A percentile compares a stretch with the other conserved stretches of the same genome.
Conservation (phyloP, 2,888 invertebrate genomes). For the Stenodema calcarata region DNA sequence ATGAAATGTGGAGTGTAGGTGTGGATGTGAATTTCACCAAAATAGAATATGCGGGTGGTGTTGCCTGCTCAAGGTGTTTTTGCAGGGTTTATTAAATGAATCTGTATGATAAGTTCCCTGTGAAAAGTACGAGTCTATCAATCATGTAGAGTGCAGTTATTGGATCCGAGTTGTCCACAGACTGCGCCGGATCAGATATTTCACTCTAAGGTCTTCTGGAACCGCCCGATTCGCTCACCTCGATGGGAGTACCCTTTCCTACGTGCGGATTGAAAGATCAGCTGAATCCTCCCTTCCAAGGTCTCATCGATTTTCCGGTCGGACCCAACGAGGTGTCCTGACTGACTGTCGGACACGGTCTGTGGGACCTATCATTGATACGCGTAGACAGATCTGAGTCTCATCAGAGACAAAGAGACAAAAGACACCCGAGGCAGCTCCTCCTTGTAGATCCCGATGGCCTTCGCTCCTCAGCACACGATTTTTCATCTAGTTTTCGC, state of each 20-base stretch:
- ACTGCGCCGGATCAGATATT: too few relatives aligned
- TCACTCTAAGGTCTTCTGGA: background rate
- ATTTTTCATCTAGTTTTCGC: background rate
- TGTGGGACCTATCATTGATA: background rate
- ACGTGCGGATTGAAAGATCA: background rate
- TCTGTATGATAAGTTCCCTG: too few relatives aligned
- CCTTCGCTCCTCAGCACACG: background rate
- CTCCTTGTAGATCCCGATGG: background rate
- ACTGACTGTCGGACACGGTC: background rate
- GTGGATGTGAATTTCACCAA: too few relatives aligned
- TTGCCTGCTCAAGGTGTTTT: too few relatives aligned
- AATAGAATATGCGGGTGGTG: too few relatives aligned
- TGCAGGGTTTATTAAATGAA: too few relatives aligned
- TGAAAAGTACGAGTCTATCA: too few relatives aligned
- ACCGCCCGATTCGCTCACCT: background rate
- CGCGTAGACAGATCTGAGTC: slow-evolving; percentile 2
- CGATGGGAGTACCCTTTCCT: background rate
- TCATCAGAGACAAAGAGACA: background rate
- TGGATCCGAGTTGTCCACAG: too few relatives aligned
- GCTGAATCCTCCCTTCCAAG: background rate
- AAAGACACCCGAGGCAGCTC: background rate
- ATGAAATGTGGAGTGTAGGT: too few relatives aligned
- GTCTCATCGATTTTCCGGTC: background rate
- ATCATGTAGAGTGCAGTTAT: too few relatives aligned
- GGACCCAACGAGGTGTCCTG: slow-evolving; percentile 1